These are phyloP conservation scores for Plestiodon gilberti DNA, from an alignment of 2,113 vertebrate species.

Conservation along the genomic window DNA sequence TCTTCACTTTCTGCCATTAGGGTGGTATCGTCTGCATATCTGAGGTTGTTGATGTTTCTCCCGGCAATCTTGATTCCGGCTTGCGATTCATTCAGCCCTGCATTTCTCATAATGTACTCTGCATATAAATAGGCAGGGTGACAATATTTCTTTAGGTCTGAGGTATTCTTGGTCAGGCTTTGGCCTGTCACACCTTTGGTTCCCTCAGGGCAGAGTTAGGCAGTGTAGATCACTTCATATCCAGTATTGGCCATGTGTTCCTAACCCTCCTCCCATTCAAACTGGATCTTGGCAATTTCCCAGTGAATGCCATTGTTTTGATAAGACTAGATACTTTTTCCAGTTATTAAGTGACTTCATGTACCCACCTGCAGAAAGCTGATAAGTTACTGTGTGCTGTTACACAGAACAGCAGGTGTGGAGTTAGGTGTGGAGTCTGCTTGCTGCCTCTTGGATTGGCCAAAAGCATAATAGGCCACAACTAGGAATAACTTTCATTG, in stretches of 20 bases:
- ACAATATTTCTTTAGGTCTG: too few relatives aligned
- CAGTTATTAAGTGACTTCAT: not conserved
- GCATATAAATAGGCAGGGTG: too few relatives aligned
- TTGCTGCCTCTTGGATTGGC: not conserved
- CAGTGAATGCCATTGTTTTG: not conserved
- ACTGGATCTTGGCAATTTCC: not conserved
- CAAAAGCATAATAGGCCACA: not conserved
- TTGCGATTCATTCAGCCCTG: too few relatives aligned
- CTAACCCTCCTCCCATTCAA: too few relatives aligned
- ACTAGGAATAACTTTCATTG: not conserved
- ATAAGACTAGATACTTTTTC: not conserved
- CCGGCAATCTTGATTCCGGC: too few relatives aligned
- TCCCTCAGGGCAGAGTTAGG: not conserved
- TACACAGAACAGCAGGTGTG: not conserved
- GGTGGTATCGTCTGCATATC: too few relatives aligned
- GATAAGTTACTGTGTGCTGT: not conserved
- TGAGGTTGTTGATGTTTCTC: too few relatives aligned
- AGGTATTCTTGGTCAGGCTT: not conserved
- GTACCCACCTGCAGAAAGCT: not conserved
- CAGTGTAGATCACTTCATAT: not conserved
- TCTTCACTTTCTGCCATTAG: too few relatives aligned
- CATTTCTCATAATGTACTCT: too few relatives aligned
- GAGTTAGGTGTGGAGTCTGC: not conserved
- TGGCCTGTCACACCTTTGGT: not conserved
- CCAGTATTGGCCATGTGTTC: not conserved